Evolutionary conservation across 2,888 invertebrate genomes (phyloP).

Genomic region (Nasonovia ribisnigri): DNA sequence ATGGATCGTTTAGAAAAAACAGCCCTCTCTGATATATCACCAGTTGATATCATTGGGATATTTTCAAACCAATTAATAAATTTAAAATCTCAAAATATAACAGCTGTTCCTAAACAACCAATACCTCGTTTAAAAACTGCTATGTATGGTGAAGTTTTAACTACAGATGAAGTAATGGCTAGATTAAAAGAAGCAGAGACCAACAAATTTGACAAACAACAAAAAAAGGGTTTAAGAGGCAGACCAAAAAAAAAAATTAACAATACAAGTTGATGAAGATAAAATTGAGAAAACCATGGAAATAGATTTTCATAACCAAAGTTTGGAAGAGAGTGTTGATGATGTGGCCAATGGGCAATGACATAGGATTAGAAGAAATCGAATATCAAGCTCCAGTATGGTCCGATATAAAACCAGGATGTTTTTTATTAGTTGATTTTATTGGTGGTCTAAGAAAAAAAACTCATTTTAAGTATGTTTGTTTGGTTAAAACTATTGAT

Average conservation of each 20-base stretch:
- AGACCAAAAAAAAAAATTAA: not conserved
- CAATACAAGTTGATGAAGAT: not conserved
- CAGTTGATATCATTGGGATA: too few relatives aligned
- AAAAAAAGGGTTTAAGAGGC: not conserved
- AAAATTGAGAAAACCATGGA: not conserved
- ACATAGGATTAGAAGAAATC: not conserved
- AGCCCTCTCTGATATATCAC: too few relatives aligned
- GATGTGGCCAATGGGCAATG: not conserved
- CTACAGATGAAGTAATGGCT: not conserved
- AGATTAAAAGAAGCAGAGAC: not conserved
- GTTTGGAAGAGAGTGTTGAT: not conserved
- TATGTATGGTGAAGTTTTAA: too few relatives aligned
- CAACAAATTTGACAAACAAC: not conserved
- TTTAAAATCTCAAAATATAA: too few relatives aligned
- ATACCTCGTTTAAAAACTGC: not conserved
- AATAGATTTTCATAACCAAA: not conserved
- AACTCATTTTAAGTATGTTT: not conserved
- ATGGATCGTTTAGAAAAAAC: too few relatives aligned
- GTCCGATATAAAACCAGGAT: not conserved
- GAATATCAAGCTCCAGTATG: not conserved
- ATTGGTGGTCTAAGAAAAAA: not conserved
- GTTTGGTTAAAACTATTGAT: not conserved
- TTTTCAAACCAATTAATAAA: too few relatives aligned
- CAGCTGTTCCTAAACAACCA: not conserved
- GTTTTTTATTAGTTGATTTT: slow-evolving; percentile 12